These are phyloP conservation scores for Rugalucina vietnamica DNA, from an alignment of 2,888 invertebrate species.

Conservation along the genomic window DNA sequence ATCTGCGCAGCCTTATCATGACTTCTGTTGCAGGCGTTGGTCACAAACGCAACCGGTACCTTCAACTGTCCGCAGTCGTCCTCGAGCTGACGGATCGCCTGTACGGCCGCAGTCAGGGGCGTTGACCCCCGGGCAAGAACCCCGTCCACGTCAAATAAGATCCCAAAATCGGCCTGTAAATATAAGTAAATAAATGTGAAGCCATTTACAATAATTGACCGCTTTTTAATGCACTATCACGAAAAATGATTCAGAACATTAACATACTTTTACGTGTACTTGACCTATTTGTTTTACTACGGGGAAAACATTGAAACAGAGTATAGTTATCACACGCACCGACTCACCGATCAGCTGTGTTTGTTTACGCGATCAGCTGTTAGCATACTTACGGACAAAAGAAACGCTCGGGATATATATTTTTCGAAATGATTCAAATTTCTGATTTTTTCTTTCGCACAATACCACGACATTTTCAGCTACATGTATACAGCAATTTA, in stretches of 20 bases:
- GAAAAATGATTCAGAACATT: too few species aligned
- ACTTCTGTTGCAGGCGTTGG: conserved; percentile 81
- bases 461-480: too few species aligned
- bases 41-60: conserved; percentile 83
- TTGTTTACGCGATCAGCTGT: conserved; percentile 11
- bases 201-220: too few species aligned
- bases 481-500: too few species aligned
- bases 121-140: conserved; percentile 82
- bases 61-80: conserved; percentile 77
- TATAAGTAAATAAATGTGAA: not conserved
- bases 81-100: conserved; percentile 77
- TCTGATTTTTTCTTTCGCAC: too few species aligned
- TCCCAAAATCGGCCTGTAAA: conserved; percentile 82
- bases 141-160: conserved; percentile 84
- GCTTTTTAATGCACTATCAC: too few species aligned
- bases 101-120: conserved; percentile 78
- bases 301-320: not conserved
- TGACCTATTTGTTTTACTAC: not conserved
- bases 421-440: too few species aligned
- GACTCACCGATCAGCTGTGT: not conserved
- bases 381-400: not conserved
- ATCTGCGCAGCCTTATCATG: conserved; percentile 81
- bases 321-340: not conserved
- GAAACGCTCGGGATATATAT: too few species aligned
- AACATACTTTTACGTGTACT: too few species aligned